These are phyloP conservation scores for Columbina picui DNA, from an alignment of 2,113 vertebrate genomes.

Conservation along the genomic window DNA sequence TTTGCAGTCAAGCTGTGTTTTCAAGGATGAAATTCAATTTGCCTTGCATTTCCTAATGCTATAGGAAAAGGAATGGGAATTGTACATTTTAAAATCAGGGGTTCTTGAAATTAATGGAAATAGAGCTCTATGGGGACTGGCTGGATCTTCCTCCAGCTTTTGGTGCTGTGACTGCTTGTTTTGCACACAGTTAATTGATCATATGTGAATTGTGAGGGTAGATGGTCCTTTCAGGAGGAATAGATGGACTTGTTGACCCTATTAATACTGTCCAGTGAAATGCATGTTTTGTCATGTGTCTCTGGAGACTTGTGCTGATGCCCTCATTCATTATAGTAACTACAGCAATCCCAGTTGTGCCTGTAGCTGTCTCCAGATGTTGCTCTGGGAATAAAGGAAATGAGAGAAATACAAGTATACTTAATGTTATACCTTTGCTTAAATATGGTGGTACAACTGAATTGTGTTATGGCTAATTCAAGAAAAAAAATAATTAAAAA, in stretches of 20 bases:
- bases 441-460: background rate
- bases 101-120: background rate
- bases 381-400: background rate
- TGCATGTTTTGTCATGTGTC: background rate
- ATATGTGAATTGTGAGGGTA: fast-evolving
- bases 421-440: background rate
- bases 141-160: background rate
- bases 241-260: background rate
- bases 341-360: background rate
- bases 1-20: background rate
- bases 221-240: background rate
- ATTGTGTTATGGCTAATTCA: background rate
- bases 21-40: conserved; percentile 24
- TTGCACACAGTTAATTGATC: background rate
- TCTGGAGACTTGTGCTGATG: background rate
- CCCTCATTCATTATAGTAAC: background rate
- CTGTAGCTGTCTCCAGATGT: background rate
- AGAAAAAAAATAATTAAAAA: too few relatives aligned
- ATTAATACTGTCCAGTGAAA: background rate
- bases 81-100: background rate
- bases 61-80: background rate
- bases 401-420: background rate
- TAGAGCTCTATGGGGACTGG: background rate
- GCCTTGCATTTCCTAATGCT: background rate
- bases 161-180: background rate